Conservation (phyloP, 2,888 invertebrate species). For the Folsomia manolachei region DNA sequence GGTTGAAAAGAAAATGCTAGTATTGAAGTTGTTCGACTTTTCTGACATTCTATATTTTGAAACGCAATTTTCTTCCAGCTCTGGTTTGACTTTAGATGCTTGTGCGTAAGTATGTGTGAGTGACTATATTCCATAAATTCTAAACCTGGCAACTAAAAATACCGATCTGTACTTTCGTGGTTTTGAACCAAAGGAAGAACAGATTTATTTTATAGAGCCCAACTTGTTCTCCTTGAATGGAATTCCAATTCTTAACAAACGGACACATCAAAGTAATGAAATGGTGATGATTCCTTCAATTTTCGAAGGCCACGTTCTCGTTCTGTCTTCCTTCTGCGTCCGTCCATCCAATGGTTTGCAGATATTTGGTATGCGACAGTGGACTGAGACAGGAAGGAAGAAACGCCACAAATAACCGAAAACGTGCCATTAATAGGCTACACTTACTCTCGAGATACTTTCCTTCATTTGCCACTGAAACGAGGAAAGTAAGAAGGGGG, state of each 20-base stretch:
- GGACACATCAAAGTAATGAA: background rate
- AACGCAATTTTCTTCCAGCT: too few species aligned
- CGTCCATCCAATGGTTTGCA: background rate
- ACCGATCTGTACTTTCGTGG: too few species aligned
- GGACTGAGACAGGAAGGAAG: conserved; percentile 14
- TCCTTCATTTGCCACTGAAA: background rate
- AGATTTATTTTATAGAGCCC: too few species aligned
- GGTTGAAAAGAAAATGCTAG: too few species aligned
- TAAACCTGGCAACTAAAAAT: too few species aligned
- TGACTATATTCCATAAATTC: too few species aligned
- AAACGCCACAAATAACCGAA: conserved; percentile 38
- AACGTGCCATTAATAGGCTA: conserved; percentile 41
- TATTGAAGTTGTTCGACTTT: too few species aligned
- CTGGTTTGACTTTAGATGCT: too few species aligned
- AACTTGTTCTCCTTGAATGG: background rate
- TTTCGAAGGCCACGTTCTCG: background rate
- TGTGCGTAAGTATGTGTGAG: too few species aligned
- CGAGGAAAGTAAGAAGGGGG: too few species aligned
- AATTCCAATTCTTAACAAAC: background rate
- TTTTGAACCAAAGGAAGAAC: too few species aligned
- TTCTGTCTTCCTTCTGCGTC: background rate
- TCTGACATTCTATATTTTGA: too few species aligned
- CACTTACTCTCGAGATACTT: background rate
- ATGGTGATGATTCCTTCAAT: background rate
- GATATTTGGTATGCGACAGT: conserved; percentile 18